These are phyloP conservation scores for Condylostylus longicornis DNA, from an alignment of 1,140 invertebrate species.

Conservation along the genomic window DNA sequence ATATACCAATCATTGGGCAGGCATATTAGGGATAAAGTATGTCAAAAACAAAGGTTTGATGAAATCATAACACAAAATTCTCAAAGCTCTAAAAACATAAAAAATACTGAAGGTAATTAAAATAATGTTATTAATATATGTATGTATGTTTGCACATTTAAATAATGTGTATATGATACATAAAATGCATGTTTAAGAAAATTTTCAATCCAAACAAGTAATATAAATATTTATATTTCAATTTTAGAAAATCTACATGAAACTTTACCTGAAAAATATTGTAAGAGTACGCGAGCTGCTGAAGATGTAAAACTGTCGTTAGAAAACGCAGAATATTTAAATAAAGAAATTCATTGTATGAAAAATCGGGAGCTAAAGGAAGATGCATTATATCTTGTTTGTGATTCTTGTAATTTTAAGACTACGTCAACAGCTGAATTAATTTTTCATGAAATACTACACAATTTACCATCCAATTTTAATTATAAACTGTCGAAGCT, in stretches of 20 bases:
- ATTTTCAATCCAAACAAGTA: background rate
- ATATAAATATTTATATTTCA: too few species aligned
- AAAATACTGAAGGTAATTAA: conserved; percentile 6
- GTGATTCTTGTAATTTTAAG: conserved; percentile 3
- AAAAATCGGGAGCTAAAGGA: too few species aligned
- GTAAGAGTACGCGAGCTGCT: background rate
- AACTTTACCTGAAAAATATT: background rate
- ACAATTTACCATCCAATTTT: too few species aligned
- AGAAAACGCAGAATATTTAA: background rate
- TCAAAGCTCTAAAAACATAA: background rate
- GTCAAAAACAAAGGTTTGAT: conserved; percentile 19
- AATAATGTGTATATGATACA: too few species aligned
- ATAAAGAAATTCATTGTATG: background rate
- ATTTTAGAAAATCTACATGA: too few species aligned
- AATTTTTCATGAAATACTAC: conserved; percentile 48
- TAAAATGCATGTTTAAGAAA: conserved; percentile 15
- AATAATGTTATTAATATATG: too few species aligned
- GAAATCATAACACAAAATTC: background rate
- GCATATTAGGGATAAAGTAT: conserved; percentile 45
- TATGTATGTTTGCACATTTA: too few species aligned
- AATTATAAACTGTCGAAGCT: conserved; percentile 19
- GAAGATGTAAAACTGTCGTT: too few species aligned
- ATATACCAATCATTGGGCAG: conserved; percentile 54
- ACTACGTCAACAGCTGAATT: conserved; percentile 40
- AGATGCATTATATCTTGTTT: too few species aligned